Evolutionary conservation across 2,888 invertebrate genomes (phyloP), one percentile per base, ranked within the genome.

Genomic region (Leistus spinibarbis): DNA sequence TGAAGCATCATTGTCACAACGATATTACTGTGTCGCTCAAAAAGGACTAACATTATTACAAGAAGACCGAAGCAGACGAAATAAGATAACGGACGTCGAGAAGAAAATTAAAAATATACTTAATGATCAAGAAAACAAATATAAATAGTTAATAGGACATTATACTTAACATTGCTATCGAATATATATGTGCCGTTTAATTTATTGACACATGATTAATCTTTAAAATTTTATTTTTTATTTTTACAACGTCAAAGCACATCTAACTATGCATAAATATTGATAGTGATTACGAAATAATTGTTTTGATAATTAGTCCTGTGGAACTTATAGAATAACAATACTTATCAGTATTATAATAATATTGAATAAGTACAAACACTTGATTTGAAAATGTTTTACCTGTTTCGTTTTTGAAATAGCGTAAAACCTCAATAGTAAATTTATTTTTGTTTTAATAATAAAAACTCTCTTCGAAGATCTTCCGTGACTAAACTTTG

Each of bases 1-100:
- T 0, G 91, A 92, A 82, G 89, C 90, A 0, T 91, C 91, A 0
- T 86, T 92, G n/a, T 91, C 91, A 76, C 90, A 91, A 81, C 84
- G 91, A 77, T 92, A 91, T 82, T 89, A 91, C 77, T 90, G 90
- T 80, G 91, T 91, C 0, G 92, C 91, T 2, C 90, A 88, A 83
- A 88, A 89, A 40, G 91, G 91, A 9, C 83, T 92, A 17, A 88
- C 90, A 79, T 85, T 90, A 7, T 86, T 91, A 64, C 86, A 88
- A 79, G 85, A 88, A 78, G 90, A 90, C 78, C 85, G 88, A 24
- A 88, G 89, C 65, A 86, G 86, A 69, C 83, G 88, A 24, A 73
- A 80, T 9, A 77, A 76, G 64, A 24, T 80, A 57, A 77, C 75
- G 54, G 79, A 79, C 23, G 78, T 79, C 3, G 79, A 80, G 54